Conservation (phyloP, 1,140 invertebrate genomes). For the Helicorthomorpha holstii region DNA sequence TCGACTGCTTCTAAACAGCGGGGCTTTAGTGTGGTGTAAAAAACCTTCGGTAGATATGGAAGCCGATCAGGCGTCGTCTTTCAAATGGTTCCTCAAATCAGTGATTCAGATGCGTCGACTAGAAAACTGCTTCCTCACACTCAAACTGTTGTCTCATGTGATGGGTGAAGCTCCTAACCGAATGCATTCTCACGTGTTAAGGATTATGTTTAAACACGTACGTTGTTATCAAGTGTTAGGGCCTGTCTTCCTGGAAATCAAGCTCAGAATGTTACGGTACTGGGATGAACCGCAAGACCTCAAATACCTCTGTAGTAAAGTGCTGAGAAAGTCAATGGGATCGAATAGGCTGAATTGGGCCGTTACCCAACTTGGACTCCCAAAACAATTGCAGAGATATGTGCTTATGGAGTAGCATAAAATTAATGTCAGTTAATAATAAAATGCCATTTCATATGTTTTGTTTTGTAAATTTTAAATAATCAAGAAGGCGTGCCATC, state of each 20-base stretch:
- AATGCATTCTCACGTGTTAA: constrained; percentile 19
- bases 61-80: constrained; percentile 11
- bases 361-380: constrained; percentile 10
- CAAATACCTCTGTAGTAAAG: constrained; percentile 15
- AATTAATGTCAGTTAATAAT: too few species aligned
- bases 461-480: too few species aligned
- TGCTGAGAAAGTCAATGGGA: constrained; percentile 11
- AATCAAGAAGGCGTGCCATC: too few species aligned
- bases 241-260: constrained; percentile 19
- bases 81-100: constrained; percentile 19
- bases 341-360: constrained; percentile 5
- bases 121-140: constrained; percentile 13
- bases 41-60: neutral
- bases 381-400: constrained; percentile 12
- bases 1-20: constrained; percentile 20
- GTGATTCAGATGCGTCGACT: constrained; percentile 14
- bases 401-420: constrained; percentile 15
- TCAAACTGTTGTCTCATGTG: constrained; percentile 13
- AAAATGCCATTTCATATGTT: too few species aligned
- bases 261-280: constrained; percentile 16
- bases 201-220: constrained; percentile 20
- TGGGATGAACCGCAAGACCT: constrained; percentile 18
- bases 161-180: constrained; percentile 18
- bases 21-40: constrained; percentile 20
- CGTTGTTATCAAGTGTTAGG: constrained; percentile 18